These are phyloP conservation scores for Protosalanx chinensis DNA, from an alignment of 2,797 vertebrate genomes.

Conservation along the genomic window DNA sequence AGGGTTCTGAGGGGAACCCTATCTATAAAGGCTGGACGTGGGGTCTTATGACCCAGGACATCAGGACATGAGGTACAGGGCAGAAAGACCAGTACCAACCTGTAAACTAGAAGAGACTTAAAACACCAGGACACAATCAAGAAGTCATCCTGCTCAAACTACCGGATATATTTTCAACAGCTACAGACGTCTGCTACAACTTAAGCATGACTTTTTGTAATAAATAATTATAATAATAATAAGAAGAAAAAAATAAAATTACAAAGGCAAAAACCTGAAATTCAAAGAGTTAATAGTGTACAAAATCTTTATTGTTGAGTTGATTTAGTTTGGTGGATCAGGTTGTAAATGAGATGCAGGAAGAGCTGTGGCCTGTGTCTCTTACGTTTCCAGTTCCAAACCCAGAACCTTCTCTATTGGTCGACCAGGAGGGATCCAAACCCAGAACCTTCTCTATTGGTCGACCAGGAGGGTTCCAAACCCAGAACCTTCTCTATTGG, in stretches of 20 bases:
- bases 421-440: too few species aligned
- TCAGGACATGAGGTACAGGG: conserved; percentile 53
- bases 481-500: too few species aligned
- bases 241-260: conserved; percentile 48
- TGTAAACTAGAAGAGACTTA: conserved; percentile 48
- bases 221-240: too few species aligned
- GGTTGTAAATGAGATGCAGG: conserved; percentile 58
- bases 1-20: conserved; percentile 52
- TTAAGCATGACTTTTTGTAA: conserved; percentile 80
- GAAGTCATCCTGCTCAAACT: conserved; percentile 53
- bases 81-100: conserved; percentile 52
- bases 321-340: conserved; percentile 59
- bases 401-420: conserved; percentile 13
- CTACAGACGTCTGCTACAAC: conserved; percentile 80
- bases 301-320: conserved; percentile 43
- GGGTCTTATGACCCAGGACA: conserved; percentile 34
- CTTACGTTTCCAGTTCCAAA: conserved; percentile 37
- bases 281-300: conserved; percentile 62
- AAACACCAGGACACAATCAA: conserved; percentile 64
- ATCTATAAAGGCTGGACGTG: conserved; percentile 24
- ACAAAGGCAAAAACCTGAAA: conserved; percentile 68
- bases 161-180: conserved; percentile 76
- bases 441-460: too few species aligned
- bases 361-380: conserved; percentile 51
- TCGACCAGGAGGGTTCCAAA: too few species aligned